These are phyloP conservation scores for Teleopsis dalmanni DNA, from an alignment of 1,140 invertebrate genomes.

Conservation along the genomic window DNA sequence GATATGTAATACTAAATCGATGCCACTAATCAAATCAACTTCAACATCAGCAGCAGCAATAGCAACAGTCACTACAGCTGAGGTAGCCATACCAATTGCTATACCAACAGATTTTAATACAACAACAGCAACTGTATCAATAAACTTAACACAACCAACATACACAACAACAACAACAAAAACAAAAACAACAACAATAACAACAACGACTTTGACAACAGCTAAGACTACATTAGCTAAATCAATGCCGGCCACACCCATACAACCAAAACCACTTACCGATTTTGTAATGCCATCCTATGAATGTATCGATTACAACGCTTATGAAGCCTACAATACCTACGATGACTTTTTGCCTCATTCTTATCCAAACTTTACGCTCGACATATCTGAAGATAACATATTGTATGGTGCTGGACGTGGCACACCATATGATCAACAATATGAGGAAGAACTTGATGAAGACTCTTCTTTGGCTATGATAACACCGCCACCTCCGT, in stretches of 20 bases:
- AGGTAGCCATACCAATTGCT: conserved; percentile 6
- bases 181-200: conserved; percentile 11
- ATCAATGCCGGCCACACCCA: conserved; percentile 39
- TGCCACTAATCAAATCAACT: conserved; percentile 39
- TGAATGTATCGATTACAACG: conserved; percentile 14
- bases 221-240: conserved; percentile 19
- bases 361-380: conserved; percentile 13
- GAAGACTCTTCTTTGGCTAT: conserved; percentile 38
- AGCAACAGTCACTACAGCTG: conserved; percentile 5
- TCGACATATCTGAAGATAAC: conserved; percentile 6
- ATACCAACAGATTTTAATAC: conserved; percentile 7
- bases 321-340: conserved; percentile 4
- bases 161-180: conserved; percentile 6
- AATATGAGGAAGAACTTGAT: conserved; percentile 9
- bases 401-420: neutral
- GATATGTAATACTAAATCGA: conserved; percentile 45
- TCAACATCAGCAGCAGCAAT: conserved; percentile 14
- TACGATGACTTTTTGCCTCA: conserved; percentile 7
- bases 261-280: conserved; percentile 35
- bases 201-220: conserved; percentile 13
- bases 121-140: neutral
- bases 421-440: neutral
- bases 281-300: conserved; percentile 18
- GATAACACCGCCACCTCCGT: conserved; percentile 40
- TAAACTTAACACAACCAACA: no score